Evolutionary conservation across 2,797 vertebrate genomes (phyloP).

Genomic region (Rousettus madagascariensis): DNA sequence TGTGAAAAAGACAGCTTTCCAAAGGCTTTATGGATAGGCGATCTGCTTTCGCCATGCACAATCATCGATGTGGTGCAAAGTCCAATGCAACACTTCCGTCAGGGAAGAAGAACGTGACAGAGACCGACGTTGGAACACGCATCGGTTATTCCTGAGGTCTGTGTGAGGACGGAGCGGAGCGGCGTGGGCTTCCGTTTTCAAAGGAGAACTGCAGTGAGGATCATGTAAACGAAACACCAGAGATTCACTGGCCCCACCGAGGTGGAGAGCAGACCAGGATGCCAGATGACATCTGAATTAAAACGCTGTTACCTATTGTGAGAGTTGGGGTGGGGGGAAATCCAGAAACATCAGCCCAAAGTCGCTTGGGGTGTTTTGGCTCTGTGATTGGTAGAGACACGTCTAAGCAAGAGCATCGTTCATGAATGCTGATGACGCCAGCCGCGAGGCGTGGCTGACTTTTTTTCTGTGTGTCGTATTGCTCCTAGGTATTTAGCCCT

Average conservation of each 20-base stretch:
- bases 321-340: background rate
- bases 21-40: background rate
- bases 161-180: no score
- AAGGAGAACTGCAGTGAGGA: background rate
- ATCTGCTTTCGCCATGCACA: background rate
- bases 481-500: background rate
- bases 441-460: background rate
- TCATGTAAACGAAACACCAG: no score
- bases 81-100: background rate
- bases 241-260: background rate
- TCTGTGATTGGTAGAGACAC: background rate
- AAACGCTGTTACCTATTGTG: background rate
- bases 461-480: background rate
- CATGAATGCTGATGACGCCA: no score
- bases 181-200: background rate
- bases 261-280: no score
- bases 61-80: background rate
- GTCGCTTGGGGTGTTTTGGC: no score
- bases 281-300: background rate
- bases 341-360: background rate
- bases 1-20: background rate
- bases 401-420: background rate
- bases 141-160: background rate
- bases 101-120: background rate
- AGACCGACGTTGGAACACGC: background rate